phyloP scores from a whole-genome alignment of 1,140 invertebrate genomes.

The Glossosoma conforme region DNA sequence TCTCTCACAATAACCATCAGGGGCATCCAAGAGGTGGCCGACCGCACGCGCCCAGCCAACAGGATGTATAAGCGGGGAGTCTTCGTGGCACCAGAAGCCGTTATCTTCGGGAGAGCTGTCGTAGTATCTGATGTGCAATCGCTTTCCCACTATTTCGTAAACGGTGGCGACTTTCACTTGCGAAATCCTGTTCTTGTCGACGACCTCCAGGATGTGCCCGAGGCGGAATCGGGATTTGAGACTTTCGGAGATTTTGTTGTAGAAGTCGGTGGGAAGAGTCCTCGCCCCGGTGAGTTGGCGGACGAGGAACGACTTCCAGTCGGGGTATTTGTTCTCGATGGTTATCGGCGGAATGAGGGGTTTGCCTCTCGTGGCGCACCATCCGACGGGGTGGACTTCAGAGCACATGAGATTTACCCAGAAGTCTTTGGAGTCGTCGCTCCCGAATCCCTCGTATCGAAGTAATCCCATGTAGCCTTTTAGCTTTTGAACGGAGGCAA shows the following conservation, averaged over 20 bases:
- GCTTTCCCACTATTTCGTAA: conserved; percentile 84
- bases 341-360: conserved; percentile 88
- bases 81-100: conserved; percentile 95
- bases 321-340: conserved; percentile 86
- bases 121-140: conserved; percentile 86
- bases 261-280: conserved; percentile 88
- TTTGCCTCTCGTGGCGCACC: conserved; percentile 93
- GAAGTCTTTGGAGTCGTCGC: conserved; percentile 84
- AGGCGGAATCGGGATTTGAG: conserved; percentile 75
- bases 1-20: conserved; percentile 68
- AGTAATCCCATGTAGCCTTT: conserved; percentile 90
- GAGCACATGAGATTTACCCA: conserved; percentile 93
- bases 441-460: conserved; percentile 90
- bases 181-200: conserved; percentile 92
- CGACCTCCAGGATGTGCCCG: conserved; percentile 85
- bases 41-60: conserved; percentile 89
- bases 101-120: conserved; percentile 70
- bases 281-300: conserved; percentile 86
- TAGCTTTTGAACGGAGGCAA: conserved; percentile 86
- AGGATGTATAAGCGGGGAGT: conserved; percentile 90
- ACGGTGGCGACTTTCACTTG: conserved; percentile 86
- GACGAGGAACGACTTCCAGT: conserved; percentile 92
- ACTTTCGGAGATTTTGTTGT: conserved; percentile 79
- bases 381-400: conserved; percentile 91
- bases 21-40: conserved; percentile 82